Base-by-base conservation (phyloP, 1,140 invertebrate genomes). In the Trigoniulus corallinus region DNA sequence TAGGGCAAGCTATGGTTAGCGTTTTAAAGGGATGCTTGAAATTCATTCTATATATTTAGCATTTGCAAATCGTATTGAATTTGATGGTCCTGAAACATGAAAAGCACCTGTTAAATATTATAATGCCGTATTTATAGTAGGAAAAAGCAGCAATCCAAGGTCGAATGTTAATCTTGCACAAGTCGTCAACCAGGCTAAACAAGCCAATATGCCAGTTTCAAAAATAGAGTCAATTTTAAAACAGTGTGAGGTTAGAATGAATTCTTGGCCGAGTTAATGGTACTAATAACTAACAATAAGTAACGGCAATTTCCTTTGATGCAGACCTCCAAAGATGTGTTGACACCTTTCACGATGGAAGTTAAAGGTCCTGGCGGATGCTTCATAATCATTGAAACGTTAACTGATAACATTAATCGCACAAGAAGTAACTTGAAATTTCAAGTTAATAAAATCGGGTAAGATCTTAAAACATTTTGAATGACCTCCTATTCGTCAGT, bases 281-380 rank as follows among this genome's bases (percentile, higher is more conserved):
- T 12, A 44, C 42, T 44, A 44, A 12, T 13, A n/a, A n/a, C 26
- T 47, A 23, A 24, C 7, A n/a, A n/a, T 47, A 24, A 10, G 7
- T 12, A 47, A 47, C 21, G 7, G 22, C 26, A 43, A 43, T 7
- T 7, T 43, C 10, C 18, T 7, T 12, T 43, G 29, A 7, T 43
- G 10, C 27, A 47, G 46, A 24, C 25, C 7, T 4, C 4, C 26
- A 49, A 49, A 49, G 43, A 49, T 7, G 44, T 3, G 12, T 7
- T 49, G 7, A 25, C 3, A 10, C 18, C 7, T 49, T n/a, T 20
- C 26, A 25, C 21, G 18, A 13, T 49, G 7, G 48, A 49, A 49
- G 21, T 44, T 18, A 49, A 42, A 41, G 48, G 29, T 41, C 29
- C 39, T 49, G 48, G 39, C 47, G 34, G 34, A 49, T 40, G 29